Conservation (phyloP, 2,113 vertebrate genomes). For the Xenopus laevis region DNA sequence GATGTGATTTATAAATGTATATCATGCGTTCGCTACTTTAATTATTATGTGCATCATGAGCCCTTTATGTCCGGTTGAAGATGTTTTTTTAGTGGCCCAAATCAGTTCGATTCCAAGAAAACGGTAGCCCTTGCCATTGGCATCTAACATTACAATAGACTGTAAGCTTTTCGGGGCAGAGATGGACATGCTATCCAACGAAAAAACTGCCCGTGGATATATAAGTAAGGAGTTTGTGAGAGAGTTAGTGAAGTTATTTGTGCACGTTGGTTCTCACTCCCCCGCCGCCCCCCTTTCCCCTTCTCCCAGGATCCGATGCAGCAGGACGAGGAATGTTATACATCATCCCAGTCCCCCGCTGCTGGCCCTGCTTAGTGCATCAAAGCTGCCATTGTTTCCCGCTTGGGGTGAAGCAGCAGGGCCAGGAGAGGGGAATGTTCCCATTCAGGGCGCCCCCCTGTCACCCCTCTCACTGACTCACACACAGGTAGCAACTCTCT, state of each 20-base stretch:
- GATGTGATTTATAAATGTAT: too few species aligned
- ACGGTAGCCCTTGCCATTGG: too few species aligned
- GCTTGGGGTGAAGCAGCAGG: conserved; percentile 50
- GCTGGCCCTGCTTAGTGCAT: conserved; percentile 56
- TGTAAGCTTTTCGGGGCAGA: too few species aligned
- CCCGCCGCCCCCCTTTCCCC: conserved; percentile 29
- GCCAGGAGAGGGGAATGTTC: conserved; percentile 51
- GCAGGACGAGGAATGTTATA: conserved; percentile 51
- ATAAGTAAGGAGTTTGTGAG: not conserved
- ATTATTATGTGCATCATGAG: too few species aligned
- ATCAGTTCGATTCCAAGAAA: too few species aligned
- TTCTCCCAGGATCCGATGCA: conserved; percentile 51
- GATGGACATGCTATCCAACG: too few species aligned
- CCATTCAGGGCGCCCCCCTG: conserved; percentile 9
- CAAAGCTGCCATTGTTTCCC: conserved; percentile 63
- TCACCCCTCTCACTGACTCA: not conserved
- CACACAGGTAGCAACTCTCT: not conserved
- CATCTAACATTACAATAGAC: too few species aligned
- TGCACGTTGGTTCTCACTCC: conserved; percentile 33
- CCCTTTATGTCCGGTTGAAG: too few species aligned
- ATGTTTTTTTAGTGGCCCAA: too few species aligned
- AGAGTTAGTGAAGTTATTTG: conserved; percentile 25
- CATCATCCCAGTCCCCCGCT: conserved; percentile 51
- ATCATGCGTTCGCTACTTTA: too few species aligned
- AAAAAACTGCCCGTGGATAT: too few species aligned